phyloP scores from a whole-genome alignment of 2,888 invertebrate species.

The Lepidocyrtoides sp. region DNA sequence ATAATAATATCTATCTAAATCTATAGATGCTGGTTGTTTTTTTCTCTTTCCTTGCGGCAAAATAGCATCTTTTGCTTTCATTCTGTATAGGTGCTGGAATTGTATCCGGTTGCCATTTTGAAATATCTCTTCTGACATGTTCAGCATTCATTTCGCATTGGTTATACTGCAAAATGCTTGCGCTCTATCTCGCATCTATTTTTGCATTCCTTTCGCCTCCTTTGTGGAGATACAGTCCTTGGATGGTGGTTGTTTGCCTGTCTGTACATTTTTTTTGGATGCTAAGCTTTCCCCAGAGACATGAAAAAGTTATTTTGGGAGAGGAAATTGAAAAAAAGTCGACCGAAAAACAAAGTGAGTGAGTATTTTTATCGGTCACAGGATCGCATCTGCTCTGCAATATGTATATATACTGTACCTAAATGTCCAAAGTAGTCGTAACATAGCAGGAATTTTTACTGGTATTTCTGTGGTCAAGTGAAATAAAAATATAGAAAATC shows the following conservation, averaged over 20 bases:
- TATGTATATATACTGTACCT: constrained; percentile 49
- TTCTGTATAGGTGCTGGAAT: constrained; percentile 21
- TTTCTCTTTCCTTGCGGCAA: background rate
- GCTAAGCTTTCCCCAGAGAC: constrained; percentile 59
- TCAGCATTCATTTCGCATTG: background rate
- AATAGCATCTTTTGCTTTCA: background rate
- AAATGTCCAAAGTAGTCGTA: constrained; percentile 27
- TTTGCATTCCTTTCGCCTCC: background rate
- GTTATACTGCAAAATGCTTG: background rate
- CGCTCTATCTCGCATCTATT: background rate
- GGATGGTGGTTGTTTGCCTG: background rate
- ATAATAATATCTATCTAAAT: background rate
- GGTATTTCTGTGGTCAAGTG: constrained; percentile 5
- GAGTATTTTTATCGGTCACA: constrained; percentile 52
- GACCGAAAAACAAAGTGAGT: background rate
- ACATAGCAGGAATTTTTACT: constrained; percentile 47
- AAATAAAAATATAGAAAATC: background rate
- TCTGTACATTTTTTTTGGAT: background rate
- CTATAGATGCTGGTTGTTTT: background rate
- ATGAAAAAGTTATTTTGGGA: constrained; percentile 39
- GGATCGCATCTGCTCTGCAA: constrained; percentile 41
- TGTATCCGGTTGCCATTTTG: constrained; percentile 41
- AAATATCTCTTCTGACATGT: constrained; percentile 1
- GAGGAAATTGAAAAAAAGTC: background rate
- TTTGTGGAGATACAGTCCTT: background rate